Evolutionary conservation across 2,888 invertebrate genomes (phyloP).

Genomic region (Brachylomia viminalis): DNA sequence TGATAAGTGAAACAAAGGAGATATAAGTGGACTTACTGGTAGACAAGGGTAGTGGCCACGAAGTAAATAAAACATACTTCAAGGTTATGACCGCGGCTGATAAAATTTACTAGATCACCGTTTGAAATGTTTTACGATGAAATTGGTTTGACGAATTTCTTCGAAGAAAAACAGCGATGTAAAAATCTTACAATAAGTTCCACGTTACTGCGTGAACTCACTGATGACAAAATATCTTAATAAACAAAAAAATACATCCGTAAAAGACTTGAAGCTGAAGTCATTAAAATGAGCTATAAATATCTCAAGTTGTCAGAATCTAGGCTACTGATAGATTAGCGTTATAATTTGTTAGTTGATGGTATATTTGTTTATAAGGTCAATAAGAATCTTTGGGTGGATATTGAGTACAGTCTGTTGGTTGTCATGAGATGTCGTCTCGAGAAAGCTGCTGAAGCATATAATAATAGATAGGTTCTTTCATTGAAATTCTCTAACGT

Average conservation of each 20-base stretch:
- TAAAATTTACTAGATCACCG: too few species aligned
- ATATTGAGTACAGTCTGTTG: background rate
- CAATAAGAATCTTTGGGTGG: background rate
- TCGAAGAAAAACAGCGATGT: too few species aligned
- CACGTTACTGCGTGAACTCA: background rate
- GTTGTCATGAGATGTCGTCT: too few species aligned
- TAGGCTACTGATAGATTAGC: too few species aligned
- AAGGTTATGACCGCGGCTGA: background rate
- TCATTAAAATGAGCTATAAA: too few species aligned
- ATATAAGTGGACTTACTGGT: too few species aligned
- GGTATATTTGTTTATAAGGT: background rate
- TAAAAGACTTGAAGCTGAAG: background rate
- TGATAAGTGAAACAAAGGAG: background rate
- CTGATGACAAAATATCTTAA: background rate
- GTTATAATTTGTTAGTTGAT: too few species aligned
- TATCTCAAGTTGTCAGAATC: too few species aligned
- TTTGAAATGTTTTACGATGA: background rate
- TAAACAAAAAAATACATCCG: background rate
- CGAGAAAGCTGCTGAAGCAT: background rate
- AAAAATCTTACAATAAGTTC: background rate
- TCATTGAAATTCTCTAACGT: background rate
- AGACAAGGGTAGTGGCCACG: background rate
- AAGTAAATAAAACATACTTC: background rate
- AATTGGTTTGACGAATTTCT: background rate
- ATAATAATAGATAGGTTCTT: background rate